Percentiles rank a stretch among this genome's conserved stretches.
phyloP scores from a whole-genome alignment of 2,888 invertebrate species.

The Drosophila pseudotalamancana region DNA sequence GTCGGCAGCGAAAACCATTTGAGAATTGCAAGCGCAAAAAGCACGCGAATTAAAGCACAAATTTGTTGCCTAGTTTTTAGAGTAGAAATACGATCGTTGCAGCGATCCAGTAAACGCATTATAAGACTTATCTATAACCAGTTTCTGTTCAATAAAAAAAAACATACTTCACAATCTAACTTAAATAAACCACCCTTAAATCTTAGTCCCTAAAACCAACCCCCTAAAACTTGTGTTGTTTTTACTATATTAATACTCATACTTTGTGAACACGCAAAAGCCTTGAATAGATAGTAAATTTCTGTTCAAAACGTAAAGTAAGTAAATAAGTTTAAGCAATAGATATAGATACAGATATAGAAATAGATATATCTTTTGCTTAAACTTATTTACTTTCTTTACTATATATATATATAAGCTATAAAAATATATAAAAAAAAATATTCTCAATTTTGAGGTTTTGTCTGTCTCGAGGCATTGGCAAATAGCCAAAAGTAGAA shows the following conservation, averaged over 20 bases:
- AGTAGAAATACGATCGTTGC: conserved; percentile 9
- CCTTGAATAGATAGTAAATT: conserved; percentile 55
- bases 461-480: conserved; percentile 9
- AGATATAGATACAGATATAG: too few species aligned
- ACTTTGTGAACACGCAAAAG: conserved; percentile 35
- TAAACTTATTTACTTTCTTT: too few species aligned
- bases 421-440: conserved; percentile 6
- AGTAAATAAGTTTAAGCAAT: conserved; percentile 37
- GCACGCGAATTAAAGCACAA: not conserved
- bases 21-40: conserved; percentile 61
- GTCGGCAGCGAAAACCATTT: conserved; percentile 40
- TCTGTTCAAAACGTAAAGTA: conserved; percentile 37
- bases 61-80: conserved; percentile 1
- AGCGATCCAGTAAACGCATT: conserved; percentile 19
- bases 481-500: conserved; percentile 39
- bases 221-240: conserved; percentile 14
- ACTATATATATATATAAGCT: not conserved
- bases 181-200: too few species aligned
- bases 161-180: not conserved
- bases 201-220: conserved; percentile 3
- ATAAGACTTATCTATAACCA: conserved; percentile 3
- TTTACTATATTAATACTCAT: too few species aligned
- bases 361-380: conserved; percentile 31
- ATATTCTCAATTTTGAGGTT: conserved; percentile 10
- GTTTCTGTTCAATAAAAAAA: too few species aligned